A percentile compares a stretch with the other conserved stretches of the same genome.
Conservation (phyloP, 2,888 invertebrate genomes). For the Drosophila anomelani region DNA sequence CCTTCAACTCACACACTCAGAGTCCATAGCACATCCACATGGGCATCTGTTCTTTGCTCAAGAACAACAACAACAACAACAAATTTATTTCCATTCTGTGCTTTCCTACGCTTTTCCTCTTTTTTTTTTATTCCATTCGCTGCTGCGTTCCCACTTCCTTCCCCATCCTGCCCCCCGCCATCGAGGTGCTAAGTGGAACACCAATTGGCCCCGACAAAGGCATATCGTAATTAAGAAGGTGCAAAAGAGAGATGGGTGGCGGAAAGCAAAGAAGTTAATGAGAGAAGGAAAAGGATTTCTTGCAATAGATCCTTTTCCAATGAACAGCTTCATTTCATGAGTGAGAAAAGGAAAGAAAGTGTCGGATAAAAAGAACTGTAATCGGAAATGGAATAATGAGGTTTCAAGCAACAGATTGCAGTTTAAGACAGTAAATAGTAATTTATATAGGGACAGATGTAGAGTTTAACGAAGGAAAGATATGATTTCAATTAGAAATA, state of each 20-base stretch:
- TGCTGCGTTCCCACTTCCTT: neutral
- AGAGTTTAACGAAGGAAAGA: neutral
- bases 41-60: constrained; percentile 19
- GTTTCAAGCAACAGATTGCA: constrained; percentile 2
- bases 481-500: neutral
- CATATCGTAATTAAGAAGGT: constrained; percentile 23
- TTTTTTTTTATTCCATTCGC: constrained; percentile 33
- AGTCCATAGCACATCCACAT: constrained; percentile 18
- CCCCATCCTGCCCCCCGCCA: neutral
- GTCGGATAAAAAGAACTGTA: neutral
- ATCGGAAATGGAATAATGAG: neutral
- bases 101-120: constrained; percentile 40
- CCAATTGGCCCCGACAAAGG: constrained; percentile 41
- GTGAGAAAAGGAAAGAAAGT: neutral
- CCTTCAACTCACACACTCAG: constrained; percentile 29
- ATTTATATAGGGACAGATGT: neutral
- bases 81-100: constrained; percentile 67
- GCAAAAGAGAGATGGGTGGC: neutral
- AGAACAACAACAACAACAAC: constrained; percentile 24
- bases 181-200: constrained; percentile 42
- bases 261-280: constrained; percentile 26
- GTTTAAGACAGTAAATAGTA: neutral
- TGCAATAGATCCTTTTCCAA: constrained; percentile 28
- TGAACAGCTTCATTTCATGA: constrained; percentile 15
- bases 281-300: constrained; percentile 23